Conservation (phyloP, 2,113 vertebrate genomes). For the Thomomys bottae region DNA sequence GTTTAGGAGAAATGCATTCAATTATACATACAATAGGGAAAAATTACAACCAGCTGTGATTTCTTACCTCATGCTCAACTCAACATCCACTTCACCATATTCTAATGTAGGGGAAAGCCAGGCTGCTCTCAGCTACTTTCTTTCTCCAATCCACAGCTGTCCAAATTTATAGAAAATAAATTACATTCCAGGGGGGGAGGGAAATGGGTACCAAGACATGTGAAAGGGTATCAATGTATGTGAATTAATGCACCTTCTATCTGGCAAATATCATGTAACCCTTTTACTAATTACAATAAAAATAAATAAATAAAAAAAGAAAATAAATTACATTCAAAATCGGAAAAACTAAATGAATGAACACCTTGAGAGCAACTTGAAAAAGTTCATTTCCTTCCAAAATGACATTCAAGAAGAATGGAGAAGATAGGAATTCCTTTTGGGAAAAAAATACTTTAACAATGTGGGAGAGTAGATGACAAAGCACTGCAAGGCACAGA, state of each 20-base stretch:
- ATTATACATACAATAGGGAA: constrained; percentile 51
- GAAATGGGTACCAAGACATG: too few relatives aligned
- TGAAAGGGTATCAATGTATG: too few relatives aligned
- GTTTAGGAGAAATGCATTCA: constrained; percentile 48
- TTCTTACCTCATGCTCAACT: constrained; percentile 47
- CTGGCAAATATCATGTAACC: too few relatives aligned
- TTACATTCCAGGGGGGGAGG: too few relatives aligned
- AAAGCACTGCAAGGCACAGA: not conserved
- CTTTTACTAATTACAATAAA: too few relatives aligned
- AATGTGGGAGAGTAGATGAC: not conserved
- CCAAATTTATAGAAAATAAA: constrained; percentile 14
- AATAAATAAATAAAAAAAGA: too few relatives aligned
- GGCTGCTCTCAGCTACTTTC: not conserved
- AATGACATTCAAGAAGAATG: not conserved
- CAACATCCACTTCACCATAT: not conserved
- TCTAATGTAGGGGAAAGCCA: constrained; percentile 9
- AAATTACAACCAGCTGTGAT: constrained; percentile 57
- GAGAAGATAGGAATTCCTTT: not conserved
- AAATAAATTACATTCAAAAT: constrained; percentile 48
- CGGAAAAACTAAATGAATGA: constrained; percentile 38
- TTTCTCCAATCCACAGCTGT: constrained; percentile 16
- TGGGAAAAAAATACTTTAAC: not conserved
- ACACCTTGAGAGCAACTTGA: not conserved
- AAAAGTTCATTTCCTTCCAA: not conserved
- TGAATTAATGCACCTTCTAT: too few relatives aligned